Evolutionary conservation across 2,113 vertebrate genomes (phyloP), one percentile per base, ranked within the genome.

Genomic region (Carassius gibelio): DNA sequence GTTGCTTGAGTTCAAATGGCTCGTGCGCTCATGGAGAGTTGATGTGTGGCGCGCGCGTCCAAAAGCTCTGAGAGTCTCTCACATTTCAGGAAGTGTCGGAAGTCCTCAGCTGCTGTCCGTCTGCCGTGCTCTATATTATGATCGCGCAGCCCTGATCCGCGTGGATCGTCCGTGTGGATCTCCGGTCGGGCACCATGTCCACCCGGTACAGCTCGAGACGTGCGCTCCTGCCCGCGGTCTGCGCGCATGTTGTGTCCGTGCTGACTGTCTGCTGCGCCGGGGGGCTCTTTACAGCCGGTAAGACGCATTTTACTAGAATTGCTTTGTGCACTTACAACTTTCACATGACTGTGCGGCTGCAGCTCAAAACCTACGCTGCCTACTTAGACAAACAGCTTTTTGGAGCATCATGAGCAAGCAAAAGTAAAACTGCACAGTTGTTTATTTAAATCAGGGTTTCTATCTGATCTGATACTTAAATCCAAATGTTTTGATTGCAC

Each of bases 171-270:
- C 88, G 93, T 90, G 85, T 92, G 76, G 76, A 92, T 89, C 92
- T 94, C 88, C 91, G 91, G 89, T 77, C 92, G 93, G 94, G 92
- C 94, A 95, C 88, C 94, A 97, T 97, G 96, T 94, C 91, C 91
- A 91, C 91, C 92, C 89, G 91, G 87, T 93, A 90, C 88, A 90
- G 87, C 69, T 84, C 89, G 85, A 94, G 91, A 88, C 92, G 93
- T 86, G 88, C 86, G 9, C 64, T 94, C 86, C 26, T 92, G 90
- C 87, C 90, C 75, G 87, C 89, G 48, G 90, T 94, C 66, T 91
- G 89, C 77, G 42, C 42, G 42, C 42, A 45, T 45, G 42, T 45
- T 45, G 42, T 45, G 42, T 45, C 42, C 42, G 55, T 92, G 77
- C 84, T 90, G 17, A 11, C 90, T 8, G 79, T 81, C 4, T 81